phyloP scores from a whole-genome alignment of 2,797 vertebrate genomes.

The Discoglossus pictus region DNA sequence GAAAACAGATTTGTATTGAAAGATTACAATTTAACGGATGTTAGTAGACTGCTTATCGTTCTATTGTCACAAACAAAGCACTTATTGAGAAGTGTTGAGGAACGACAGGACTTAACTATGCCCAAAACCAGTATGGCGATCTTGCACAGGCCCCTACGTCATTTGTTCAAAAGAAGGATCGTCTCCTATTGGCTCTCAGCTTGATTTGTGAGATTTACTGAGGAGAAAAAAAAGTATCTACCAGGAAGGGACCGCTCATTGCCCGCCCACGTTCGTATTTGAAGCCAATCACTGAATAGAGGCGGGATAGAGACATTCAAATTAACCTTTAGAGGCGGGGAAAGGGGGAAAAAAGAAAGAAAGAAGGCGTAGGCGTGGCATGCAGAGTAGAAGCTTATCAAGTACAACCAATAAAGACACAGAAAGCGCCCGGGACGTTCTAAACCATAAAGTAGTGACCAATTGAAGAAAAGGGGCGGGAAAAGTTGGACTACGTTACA shows the following conservation, averaged over 20 bases:
- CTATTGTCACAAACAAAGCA: too few species aligned
- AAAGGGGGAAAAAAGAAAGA: background rate
- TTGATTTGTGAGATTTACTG: too few species aligned
- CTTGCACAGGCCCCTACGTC: slow-evolving; percentile 2
- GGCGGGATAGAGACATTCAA: slow-evolving; percentile 23
- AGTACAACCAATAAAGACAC: background rate
- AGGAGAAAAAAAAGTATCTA: too few species aligned
- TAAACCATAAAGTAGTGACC: slow-evolving; percentile 7
- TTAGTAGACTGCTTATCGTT: too few species aligned
- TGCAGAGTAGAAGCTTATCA: background rate
- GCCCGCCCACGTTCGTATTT: background rate
- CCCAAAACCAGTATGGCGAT: slow-evolving; percentile 16
- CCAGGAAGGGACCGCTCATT: background rate
- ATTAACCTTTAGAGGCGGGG: slow-evolving; percentile 1
- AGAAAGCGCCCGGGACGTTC: slow-evolving; percentile 30
- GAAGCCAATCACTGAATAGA: slow-evolving; percentile 6
- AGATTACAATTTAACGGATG: too few species aligned
- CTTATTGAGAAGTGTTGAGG: too few species aligned
- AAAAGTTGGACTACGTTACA: background rate
- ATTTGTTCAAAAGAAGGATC: too few species aligned
- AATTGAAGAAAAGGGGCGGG: slow-evolving; percentile 17
- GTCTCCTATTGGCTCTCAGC: too few species aligned
- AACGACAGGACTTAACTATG: too few species aligned
- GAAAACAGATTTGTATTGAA: too few species aligned
- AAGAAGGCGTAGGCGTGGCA: slow-evolving; percentile 1